A percentile compares a stretch with the other conserved stretches of the same genome.
These are phyloP conservation scores for Dicranocentrus wangi DNA, from an alignment of 2,888 invertebrate species.

Conservation along the genomic window DNA sequence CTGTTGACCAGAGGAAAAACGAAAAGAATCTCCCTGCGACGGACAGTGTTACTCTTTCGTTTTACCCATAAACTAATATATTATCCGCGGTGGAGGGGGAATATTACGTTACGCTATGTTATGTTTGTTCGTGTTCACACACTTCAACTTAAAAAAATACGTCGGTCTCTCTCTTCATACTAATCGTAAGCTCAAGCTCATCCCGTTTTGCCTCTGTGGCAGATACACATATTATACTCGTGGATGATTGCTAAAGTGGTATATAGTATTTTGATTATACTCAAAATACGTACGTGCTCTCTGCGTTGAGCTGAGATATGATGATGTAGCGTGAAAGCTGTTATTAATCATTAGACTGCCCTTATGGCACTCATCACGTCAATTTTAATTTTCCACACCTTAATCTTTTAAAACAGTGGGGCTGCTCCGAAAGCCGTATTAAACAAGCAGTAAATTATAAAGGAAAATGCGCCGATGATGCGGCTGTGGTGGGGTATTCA, in stretches of 20 bases:
- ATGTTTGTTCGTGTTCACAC: no score
- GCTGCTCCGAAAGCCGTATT: slow-evolving; percentile 14
- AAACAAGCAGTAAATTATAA: slow-evolving; percentile 44
- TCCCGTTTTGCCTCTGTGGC: no score
- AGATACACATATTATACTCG: no score
- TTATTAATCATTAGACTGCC: slow-evolving; percentile 67
- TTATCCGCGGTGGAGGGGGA: slow-evolving; percentile 15
- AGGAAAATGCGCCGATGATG: slow-evolving; percentile 24
- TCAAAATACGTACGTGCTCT: slow-evolving; percentile 30
- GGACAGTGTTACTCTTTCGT: slow-evolving; percentile 17
- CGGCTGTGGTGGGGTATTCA: neutral
- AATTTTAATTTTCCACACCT: slow-evolving; percentile 70
- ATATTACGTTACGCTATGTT: slow-evolving; percentile 11
- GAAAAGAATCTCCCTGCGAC: no score
- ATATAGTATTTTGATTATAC: no score
- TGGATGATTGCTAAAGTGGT: no score
- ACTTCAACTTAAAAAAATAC: no score
- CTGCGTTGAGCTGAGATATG: slow-evolving; percentile 27
- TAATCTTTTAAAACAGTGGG: slow-evolving; percentile 65
- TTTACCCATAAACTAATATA: slow-evolving; percentile 33
- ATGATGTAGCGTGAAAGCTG: slow-evolving; percentile 53
- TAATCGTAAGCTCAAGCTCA: no score
- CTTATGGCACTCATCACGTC: slow-evolving; percentile 71
- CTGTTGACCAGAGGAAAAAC: neutral
- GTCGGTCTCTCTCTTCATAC: no score